These are phyloP conservation scores for Nymphicus hollandicus DNA, from an alignment of 2,113 vertebrate species.

Conservation along the genomic window DNA sequence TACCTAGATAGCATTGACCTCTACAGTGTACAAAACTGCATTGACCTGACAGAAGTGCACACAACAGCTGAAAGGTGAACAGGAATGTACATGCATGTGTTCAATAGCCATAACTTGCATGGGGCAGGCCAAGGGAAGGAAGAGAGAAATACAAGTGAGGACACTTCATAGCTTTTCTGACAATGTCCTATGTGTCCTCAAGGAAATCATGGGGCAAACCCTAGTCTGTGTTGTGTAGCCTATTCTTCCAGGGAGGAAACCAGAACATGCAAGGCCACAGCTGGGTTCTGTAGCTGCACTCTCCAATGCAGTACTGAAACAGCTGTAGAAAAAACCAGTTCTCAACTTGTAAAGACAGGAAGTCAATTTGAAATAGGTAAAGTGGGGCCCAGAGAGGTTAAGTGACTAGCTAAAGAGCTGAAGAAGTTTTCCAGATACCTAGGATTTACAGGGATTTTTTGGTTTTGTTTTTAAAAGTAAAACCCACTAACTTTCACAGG, in stretches of 20 bases:
- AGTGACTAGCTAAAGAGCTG: neutral
- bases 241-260: neutral
- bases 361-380: neutral
- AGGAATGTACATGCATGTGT: neutral
- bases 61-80: neutral
- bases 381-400: neutral
- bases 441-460: neutral
- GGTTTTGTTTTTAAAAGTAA: neutral
- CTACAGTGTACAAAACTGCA: neutral
- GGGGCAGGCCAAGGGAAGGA: neutral
- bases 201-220: neutral
- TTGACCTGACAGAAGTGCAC: neutral
- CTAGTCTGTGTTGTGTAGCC: neutral
- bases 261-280: neutral
- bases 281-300: neutral
- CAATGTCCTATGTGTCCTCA: neutral
- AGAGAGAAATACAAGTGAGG: neutral
- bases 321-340: neutral
- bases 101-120: neutral
- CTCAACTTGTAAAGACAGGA: neutral
- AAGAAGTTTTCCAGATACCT: neutral
- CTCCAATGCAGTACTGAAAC: accelerated
- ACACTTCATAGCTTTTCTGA: neutral
- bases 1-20: neutral
- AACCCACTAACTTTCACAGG: neutral